These are phyloP conservation scores for Balanococcus diminutus DNA, from an alignment of 2,888 invertebrate genomes.

Conservation along the genomic window DNA sequence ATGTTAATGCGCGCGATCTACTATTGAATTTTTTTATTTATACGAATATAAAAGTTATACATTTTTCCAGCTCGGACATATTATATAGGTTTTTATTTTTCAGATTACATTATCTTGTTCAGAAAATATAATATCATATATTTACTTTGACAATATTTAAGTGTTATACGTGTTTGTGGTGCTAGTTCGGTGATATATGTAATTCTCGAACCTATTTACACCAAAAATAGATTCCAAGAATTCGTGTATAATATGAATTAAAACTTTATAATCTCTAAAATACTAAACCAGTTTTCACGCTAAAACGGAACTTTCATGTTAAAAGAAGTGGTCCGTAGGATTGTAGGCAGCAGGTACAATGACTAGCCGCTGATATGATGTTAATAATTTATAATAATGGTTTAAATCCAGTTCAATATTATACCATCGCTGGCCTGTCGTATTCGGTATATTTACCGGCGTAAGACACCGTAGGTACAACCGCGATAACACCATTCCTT, in stretches of 20 bases:
- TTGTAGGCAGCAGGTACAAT: conserved; percentile 42
- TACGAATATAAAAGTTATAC: conserved; percentile 33
- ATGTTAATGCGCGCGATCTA: conserved; percentile 33
- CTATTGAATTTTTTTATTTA: conserved; percentile 38
- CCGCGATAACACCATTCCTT: conserved; percentile 40
- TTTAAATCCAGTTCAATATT: conserved; percentile 40
- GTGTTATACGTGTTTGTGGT: conserved; percentile 36
- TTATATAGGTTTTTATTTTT: conserved; percentile 39
- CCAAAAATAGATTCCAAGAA: conserved; percentile 36
- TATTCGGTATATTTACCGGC: conserved; percentile 22
- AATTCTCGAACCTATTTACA: conserved; percentile 40
- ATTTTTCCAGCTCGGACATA: conserved; percentile 12
- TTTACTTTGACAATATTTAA: conserved; percentile 42
- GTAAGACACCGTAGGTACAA: conserved; percentile 6
- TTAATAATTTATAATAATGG: conserved; percentile 39
- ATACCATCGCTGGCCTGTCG: background rate
- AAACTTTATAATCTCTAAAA: conserved; percentile 40
- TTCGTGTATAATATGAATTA: conserved; percentile 40
- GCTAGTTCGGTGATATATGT: conserved; percentile 37
- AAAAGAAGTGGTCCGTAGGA: conserved; percentile 38
- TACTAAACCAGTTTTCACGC: conserved; percentile 22
- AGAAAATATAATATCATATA: conserved; percentile 37
- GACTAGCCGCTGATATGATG: conserved; percentile 40
- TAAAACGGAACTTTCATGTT: conserved; percentile 37
- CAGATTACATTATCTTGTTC: conserved; percentile 38